Evolutionary conservation across 2,113 vertebrate genomes (phyloP).

Genomic region (Neogobius melanostomus): DNA sequence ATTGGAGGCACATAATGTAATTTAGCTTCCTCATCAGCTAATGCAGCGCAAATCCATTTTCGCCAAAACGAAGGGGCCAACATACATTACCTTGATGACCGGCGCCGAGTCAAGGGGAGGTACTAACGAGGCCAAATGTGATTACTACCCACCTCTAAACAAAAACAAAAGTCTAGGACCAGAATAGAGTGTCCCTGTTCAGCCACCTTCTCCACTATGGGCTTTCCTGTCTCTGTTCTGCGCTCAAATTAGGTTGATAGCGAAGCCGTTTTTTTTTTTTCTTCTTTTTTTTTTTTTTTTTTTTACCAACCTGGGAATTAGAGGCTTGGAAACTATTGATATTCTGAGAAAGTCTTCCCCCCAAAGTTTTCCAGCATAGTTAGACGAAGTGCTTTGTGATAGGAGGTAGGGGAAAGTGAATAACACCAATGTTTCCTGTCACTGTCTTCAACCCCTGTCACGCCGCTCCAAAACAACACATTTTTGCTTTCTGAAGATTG

Average conservation of each 20-base stretch:
- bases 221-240: slow-evolving; percentile 52
- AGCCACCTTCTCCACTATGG: slow-evolving; percentile 33
- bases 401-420: slow-evolving; percentile 29
- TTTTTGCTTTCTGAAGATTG: slow-evolving; percentile 34
- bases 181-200: slow-evolving; percentile 49
- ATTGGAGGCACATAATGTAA: slow-evolving; percentile 77
- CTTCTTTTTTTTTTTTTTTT: neutral
- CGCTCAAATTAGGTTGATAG: slow-evolving; percentile 62
- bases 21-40: slow-evolving; percentile 82
- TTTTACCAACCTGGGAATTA: slow-evolving; percentile 20
- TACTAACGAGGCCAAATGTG: slow-evolving; percentile 78
- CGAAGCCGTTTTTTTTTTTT: slow-evolving; percentile 7
- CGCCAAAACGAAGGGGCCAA: slow-evolving; percentile 71
- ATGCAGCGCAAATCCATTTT: slow-evolving; percentile 82
- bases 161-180: slow-evolving; percentile 59
- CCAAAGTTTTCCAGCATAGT: slow-evolving; percentile 37
- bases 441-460: slow-evolving; percentile 14
- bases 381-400: slow-evolving; percentile 26
- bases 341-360: slow-evolving; percentile 40
- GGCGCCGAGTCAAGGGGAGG: slow-evolving; percentile 64
- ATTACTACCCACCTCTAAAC: slow-evolving; percentile 75
- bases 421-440: slow-evolving; percentile 26
- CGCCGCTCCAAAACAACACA: slow-evolving; percentile 36
- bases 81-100: slow-evolving; percentile 80
- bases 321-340: slow-evolving; percentile 48